A percentile compares a stretch with the other conserved stretches of the same genome.
Evolutionary conservation across 2,888 invertebrate genomes (phyloP).

Genomic region (Tachina fera): DNA sequence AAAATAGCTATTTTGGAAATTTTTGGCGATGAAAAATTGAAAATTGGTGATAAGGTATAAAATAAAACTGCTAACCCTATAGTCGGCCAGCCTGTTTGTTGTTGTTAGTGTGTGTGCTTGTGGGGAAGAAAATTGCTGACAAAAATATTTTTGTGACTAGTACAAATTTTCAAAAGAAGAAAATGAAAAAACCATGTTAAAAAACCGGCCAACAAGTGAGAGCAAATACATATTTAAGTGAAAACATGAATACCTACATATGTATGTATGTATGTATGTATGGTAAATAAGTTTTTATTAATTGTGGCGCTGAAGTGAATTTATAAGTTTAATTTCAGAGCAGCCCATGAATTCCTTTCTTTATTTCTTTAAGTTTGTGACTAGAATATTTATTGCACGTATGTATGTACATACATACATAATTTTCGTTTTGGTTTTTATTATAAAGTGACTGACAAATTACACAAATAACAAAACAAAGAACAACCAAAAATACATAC

Average conservation of each 20-base stretch:
- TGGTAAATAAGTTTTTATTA: slow-evolving; percentile 12
- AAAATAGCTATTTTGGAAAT: too few relatives aligned
- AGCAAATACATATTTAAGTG: neutral
- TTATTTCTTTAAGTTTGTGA: slow-evolving; percentile 44
- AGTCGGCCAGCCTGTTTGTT: neutral
- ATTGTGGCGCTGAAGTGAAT: slow-evolving; percentile 38
- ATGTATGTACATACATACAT: too few relatives aligned
- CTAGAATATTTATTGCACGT: slow-evolving; percentile 44
- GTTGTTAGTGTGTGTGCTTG: neutral
- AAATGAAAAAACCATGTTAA: slow-evolving; percentile 32
- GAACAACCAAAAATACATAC: neutral
- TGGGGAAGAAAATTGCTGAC: slow-evolving; percentile 40
- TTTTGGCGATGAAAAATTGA: too few relatives aligned
- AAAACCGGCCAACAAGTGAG: neutral
- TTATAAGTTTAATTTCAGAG: slow-evolving; percentile 24
- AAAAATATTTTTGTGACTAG: slow-evolving; percentile 39
- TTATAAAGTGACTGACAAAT: too few relatives aligned
- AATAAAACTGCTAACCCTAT: too few relatives aligned
- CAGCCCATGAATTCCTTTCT: slow-evolving; percentile 14
- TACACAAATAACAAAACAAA: neutral
- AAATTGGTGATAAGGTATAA: too few relatives aligned
- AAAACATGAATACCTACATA: neutral
- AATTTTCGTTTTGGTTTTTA: neutral
- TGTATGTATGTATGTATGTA: too few relatives aligned
- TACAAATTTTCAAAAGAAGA: slow-evolving; percentile 14